A percentile compares a stretch with the other conserved stretches of the same genome.
Conservation (phyloP, 2,797 vertebrate genomes). For the Numenius phaeopus region DNA sequence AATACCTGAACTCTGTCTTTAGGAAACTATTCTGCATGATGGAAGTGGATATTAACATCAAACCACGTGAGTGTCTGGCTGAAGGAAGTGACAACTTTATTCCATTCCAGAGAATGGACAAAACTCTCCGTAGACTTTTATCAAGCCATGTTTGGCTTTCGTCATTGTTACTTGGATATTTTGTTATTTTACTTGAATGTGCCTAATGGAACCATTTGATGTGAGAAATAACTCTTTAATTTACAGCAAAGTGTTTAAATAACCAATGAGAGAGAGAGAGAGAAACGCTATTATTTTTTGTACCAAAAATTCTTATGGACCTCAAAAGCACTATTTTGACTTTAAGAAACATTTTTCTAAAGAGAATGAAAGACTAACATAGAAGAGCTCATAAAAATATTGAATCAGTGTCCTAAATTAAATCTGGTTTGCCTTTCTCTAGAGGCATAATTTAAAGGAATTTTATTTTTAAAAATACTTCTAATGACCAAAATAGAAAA, state of each 20-base stretch:
- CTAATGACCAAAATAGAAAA: slow-evolving; percentile 21
- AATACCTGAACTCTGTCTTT: slow-evolving; percentile 78
- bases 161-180: slow-evolving; percentile 85
- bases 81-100: slow-evolving; percentile 88
- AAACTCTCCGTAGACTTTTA: slow-evolving; percentile 86
- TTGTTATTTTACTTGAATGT: slow-evolving; percentile 89
- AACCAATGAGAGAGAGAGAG: slow-evolving; percentile 73
- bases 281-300: slow-evolving; percentile 82
- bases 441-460: slow-evolving; percentile 63
- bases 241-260: slow-evolving; percentile 81
- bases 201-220: slow-evolving; percentile 87
- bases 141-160: slow-evolving; percentile 90
- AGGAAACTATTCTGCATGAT: slow-evolving; percentile 80
- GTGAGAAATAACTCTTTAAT: slow-evolving; percentile 82
- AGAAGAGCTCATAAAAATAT: slow-evolving; percentile 66
- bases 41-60: slow-evolving; percentile 77
- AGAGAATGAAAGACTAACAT: slow-evolving; percentile 43
- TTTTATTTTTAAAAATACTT: slow-evolving; percentile 51
- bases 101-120: slow-evolving; percentile 98
- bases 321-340: slow-evolving; percentile 85
- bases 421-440: slow-evolving; percentile 71
- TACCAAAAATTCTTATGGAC: slow-evolving; percentile 85
- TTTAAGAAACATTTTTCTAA: slow-evolving; percentile 79
- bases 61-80: slow-evolving; percentile 80
- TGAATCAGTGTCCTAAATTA: slow-evolving; percentile 75